Conservation (phyloP, 2,113 vertebrate genomes). For the Xiphias gladius region DNA sequence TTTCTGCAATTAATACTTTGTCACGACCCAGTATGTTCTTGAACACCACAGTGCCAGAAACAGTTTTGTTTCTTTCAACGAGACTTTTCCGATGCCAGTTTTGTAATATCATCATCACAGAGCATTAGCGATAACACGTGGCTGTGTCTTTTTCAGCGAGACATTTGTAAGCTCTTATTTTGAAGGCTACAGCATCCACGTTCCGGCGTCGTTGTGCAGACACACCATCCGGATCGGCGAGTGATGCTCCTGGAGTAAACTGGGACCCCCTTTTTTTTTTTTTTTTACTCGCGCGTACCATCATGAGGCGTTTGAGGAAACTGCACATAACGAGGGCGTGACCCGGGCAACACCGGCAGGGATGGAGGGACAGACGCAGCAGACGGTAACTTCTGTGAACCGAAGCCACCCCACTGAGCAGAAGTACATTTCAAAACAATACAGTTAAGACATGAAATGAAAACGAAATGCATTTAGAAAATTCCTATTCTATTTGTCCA, state of each 20-base stretch:
- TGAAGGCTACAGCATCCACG: background rate
- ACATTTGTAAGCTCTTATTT: slow-evolving; percentile 41
- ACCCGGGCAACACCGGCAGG: background rate
- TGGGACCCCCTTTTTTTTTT: too few relatives aligned
- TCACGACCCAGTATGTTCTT: background rate
- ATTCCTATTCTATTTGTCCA: background rate
- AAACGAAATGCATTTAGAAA: background rate
- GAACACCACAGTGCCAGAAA: background rate
- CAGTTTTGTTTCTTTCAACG: background rate
- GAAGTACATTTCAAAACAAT: background rate
- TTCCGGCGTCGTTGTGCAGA: slow-evolving; percentile 27
- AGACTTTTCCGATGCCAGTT: background rate
- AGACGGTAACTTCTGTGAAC: background rate
- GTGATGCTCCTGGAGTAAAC: slow-evolving; percentile 30
- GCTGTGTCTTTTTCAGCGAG: background rate
- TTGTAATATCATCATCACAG: background rate
- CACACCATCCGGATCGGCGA: background rate
- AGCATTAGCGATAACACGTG: too few relatives aligned
- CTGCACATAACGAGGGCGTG: background rate
- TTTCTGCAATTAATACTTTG: background rate
- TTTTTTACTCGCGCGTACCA: slow-evolving; percentile 24
- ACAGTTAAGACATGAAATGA: background rate
- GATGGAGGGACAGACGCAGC: background rate
- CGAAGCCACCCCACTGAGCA: background rate
- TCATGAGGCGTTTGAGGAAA: slow-evolving; percentile 45